phyloP scores from a whole-genome alignment of 2,113 vertebrate genomes.

The Crypturellus undulatus region DNA sequence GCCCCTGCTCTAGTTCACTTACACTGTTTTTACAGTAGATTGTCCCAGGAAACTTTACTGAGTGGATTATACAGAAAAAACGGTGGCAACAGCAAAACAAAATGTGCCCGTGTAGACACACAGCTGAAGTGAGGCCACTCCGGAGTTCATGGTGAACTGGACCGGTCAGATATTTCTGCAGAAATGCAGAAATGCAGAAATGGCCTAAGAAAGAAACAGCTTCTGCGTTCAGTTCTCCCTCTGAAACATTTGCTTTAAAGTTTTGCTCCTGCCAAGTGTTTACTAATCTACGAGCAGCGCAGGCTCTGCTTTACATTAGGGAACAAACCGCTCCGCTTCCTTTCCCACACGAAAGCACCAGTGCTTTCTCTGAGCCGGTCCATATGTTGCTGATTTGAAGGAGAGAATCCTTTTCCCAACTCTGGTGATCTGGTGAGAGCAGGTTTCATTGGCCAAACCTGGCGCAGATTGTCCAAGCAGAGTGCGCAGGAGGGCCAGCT shows the following conservation, averaged over 20 bases:
- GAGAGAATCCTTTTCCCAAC: rapidly evolving
- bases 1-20: background rate
- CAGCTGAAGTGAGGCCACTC: background rate
- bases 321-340: background rate
- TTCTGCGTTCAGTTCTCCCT: background rate
- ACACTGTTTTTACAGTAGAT: background rate
- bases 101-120: rapidly evolving
- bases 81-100: background rate
- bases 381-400: rapidly evolving
- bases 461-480: background rate
- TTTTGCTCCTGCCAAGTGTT: background rate
- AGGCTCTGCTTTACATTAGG: background rate
- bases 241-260: background rate
- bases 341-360: rapidly evolving
- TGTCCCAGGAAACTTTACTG: background rate
- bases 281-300: background rate
- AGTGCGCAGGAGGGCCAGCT: background rate
- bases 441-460: background rate
- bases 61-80: background rate
- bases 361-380: background rate
- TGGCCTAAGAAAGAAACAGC: background rate
- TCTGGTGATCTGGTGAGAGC: background rate
- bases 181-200: background rate
- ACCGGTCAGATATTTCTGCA: background rate
- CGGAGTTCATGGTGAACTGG: background rate